Base-by-base conservation (phyloP, 1,140 invertebrate genomes). In the Drosophila santomea region DNA sequence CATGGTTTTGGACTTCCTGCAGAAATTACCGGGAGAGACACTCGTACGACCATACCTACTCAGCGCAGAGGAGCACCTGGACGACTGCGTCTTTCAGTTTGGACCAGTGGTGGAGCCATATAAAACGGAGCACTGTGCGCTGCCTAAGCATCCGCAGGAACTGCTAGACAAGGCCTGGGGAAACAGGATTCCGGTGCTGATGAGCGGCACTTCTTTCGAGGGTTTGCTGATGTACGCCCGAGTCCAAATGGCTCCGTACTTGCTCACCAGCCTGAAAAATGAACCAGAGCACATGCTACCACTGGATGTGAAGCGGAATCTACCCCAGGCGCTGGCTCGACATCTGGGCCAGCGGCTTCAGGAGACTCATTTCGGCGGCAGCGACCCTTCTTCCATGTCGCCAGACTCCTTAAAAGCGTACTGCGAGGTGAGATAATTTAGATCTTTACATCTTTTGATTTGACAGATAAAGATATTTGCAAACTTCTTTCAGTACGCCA, bases 181-280 rank as follows among this genome's bases (percentile, higher is more conserved):
- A 45, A 92, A 93, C 55, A 71, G 91, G n/a, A 93, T 94, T 56
- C 93, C 93, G 4, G 60, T 93, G 5, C 77, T 94, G 20, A 93
- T 94, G 54, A 93, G 93, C 20, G 93, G 92, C 43, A 93, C 78
- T 14, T 90, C 86, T 0, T 80, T 82, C n/a, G 92, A 92, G 60
- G 92, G 92, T 1, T 59, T 91, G 0, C 25, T 92, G 0, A 89
- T 89, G 75, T 89, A 74, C 51, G 72, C 52, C 7, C 82, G 83
- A 0, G 72, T 90, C 2, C 73, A 76, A 5, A 10, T 78, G 50
- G 51, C 81, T 10, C 85, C 85, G 0, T 91, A 71, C 39, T 12
- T 91, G 43, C 54, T 91, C 2, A 81, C 82, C 14, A 76, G 67
- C 5, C 59, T 91, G 1, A 69, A 86, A 17, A 48, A 47, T 12